phyloP scores from a whole-genome alignment of 2,113 vertebrate genomes.

The Benitochromis conjunctus region DNA sequence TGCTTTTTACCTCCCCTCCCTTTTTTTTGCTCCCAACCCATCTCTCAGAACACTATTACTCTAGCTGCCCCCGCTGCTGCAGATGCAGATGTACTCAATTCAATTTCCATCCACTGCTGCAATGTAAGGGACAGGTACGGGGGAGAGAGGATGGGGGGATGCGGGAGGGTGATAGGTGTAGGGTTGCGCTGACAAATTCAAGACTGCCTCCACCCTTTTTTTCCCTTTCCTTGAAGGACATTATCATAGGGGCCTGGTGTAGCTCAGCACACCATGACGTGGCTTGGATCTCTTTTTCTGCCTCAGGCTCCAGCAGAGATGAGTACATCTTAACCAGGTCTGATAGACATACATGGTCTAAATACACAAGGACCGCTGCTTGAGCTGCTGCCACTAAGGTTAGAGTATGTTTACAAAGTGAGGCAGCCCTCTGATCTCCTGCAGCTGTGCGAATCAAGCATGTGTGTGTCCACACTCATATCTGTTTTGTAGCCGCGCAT shows the following conservation, averaged over 20 bases:
- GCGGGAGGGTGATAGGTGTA: not conserved
- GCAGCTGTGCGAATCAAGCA: constrained; percentile 3
- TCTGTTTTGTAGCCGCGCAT: not conserved
- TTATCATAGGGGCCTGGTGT: constrained; percentile 17
- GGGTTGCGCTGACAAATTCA: constrained; percentile 4
- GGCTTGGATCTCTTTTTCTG: constrained; percentile 22
- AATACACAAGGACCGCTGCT: not conserved
- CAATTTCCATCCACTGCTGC: constrained; percentile 38
- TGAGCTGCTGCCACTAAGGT: not conserved
- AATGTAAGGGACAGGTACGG: constrained; percentile 1
- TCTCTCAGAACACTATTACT: constrained; percentile 51
- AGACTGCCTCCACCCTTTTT: constrained; percentile 16
- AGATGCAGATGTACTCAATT: constrained; percentile 52
- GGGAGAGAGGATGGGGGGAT: not conserved
- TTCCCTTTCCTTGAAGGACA: constrained; percentile 20
- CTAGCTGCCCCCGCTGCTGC: constrained; percentile 1
- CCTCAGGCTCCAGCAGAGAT: constrained; percentile 35
- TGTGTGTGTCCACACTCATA: not conserved
- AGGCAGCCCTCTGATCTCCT: not conserved
- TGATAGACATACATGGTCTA: constrained; percentile 14
- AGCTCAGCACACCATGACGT: not conserved
- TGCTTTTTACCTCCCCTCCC: constrained; percentile 24
- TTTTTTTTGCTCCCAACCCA: not conserved
- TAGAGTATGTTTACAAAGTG: not conserved
- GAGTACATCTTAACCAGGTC: constrained; percentile 25